These are phyloP conservation scores for Nannobrachium achirus DNA, from an alignment of 2,113 vertebrate genomes.

Conservation along the genomic window DNA sequence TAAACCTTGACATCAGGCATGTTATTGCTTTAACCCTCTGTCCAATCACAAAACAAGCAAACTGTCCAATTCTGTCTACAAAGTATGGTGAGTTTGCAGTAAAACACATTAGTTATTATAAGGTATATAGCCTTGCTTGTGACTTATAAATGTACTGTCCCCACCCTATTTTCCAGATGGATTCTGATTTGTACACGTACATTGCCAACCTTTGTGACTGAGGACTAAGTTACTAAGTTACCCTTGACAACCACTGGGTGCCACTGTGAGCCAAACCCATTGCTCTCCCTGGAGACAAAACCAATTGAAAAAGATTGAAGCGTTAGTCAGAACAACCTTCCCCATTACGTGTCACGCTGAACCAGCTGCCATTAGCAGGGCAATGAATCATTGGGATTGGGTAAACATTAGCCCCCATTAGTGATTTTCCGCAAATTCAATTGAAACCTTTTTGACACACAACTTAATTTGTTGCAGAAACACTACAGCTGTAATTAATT, in stretches of 20 bases:
- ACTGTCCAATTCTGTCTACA: no score
- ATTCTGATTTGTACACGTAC: conserved; percentile 2
- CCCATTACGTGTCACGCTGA: conserved; percentile 10
- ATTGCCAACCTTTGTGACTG: neutral
- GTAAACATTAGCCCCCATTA: neutral
- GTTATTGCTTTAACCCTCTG: no score
- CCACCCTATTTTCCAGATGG: neutral
- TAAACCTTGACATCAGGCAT: no score
- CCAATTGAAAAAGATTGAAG: conserved; percentile 5
- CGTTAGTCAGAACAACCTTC: neutral
- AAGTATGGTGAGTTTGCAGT: no score
- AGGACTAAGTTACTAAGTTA: neutral
- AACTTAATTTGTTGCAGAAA: conserved; percentile 30
- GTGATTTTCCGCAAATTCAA: conserved; percentile 11
- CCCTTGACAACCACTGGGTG: conserved; percentile 21
- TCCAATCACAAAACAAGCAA: no score
- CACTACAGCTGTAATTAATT: conserved; percentile 28
- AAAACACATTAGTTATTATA: no score
- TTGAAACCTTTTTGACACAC: neutral
- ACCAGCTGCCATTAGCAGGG: neutral
- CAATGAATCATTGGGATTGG: conserved; percentile 9
- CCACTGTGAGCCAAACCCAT: conserved; percentile 20
- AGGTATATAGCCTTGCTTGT: no score
- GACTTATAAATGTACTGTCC: no score
- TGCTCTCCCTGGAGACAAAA: conserved; percentile 4